A percentile compares a stretch with the other conserved stretches of the same genome.
Conservation (phyloP, 1,140 invertebrate species). For the Hycleus cichorii region DNA sequence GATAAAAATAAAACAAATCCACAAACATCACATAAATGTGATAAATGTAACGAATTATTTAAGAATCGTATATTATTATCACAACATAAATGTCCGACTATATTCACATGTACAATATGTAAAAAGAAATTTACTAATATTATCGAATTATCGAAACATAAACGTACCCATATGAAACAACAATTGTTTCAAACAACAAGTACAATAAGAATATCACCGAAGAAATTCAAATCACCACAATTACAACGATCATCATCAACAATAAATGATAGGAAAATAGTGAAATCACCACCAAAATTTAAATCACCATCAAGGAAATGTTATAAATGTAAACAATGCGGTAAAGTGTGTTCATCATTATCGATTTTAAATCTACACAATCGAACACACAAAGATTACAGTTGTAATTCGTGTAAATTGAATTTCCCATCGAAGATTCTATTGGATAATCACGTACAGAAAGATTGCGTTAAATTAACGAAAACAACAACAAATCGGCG, state of each 20-base stretch:
- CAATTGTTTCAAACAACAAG: constrained; percentile 30
- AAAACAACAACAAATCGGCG: constrained; percentile 9
- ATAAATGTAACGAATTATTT: constrained; percentile 26
- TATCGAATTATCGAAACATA: constrained; percentile 26
- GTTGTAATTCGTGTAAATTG: constrained; percentile 22
- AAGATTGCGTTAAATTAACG: constrained; percentile 26
- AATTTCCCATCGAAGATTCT: constrained; percentile 27
- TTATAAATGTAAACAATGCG: constrained; percentile 27
- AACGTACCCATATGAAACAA: constrained; percentile 30
- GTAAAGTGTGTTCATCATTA: constrained; percentile 25
- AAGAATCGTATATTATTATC: constrained; percentile 32
- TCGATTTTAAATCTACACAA: constrained; percentile 19
- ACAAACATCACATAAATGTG: constrained; percentile 20
- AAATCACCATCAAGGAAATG: constrained; percentile 5
- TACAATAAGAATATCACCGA: constrained; percentile 24
- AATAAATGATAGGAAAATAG: no score
- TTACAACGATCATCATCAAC: no score
- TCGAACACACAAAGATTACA: constrained; percentile 27
- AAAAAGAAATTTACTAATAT: constrained; percentile 27
- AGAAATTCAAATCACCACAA: constrained; percentile 11
- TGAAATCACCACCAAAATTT: constrained; percentile 23
- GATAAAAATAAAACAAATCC: constrained; percentile 20
- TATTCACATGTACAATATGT: constrained; percentile 25
- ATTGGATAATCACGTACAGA: constrained; percentile 26
- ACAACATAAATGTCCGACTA: constrained; percentile 24